Conservation (phyloP, 2,888 invertebrate genomes). For the Harpagoxenus sublaevis region DNA sequence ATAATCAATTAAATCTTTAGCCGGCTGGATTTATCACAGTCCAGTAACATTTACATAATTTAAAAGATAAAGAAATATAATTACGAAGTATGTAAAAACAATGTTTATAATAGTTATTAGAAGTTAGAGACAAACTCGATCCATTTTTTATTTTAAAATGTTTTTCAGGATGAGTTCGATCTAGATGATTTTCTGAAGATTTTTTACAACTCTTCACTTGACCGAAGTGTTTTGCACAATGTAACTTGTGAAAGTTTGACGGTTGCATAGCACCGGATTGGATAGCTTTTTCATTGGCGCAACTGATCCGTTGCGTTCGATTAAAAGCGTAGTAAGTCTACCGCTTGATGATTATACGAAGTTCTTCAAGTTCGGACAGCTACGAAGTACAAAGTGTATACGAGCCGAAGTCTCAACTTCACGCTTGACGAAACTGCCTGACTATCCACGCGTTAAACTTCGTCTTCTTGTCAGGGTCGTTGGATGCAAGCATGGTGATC, state of each 20-base stretch:
- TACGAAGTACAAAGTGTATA: slow-evolving; percentile 56
- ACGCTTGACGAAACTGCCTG: slow-evolving; percentile 68
- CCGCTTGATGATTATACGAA: background rate
- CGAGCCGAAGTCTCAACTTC: slow-evolving; percentile 62
- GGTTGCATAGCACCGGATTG: background rate
- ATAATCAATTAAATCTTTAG: background rate
- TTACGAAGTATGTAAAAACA: background rate
- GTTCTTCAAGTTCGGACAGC: slow-evolving; percentile 47
- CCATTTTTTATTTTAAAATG: background rate
- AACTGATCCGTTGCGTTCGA: slow-evolving; percentile 14
- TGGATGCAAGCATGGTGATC: slow-evolving; percentile 63
- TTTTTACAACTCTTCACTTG: background rate
- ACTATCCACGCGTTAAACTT: slow-evolving; percentile 70
- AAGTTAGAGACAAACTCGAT: background rate
- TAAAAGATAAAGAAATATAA: background rate
- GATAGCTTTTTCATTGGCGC: background rate
- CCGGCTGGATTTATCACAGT: background rate
- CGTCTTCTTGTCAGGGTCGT: slow-evolving; percentile 62
- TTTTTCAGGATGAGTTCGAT: background rate
- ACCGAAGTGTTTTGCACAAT: background rate
- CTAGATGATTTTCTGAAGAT: background rate
- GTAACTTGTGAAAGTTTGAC: slow-evolving; percentile 17
- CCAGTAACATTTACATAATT: background rate
- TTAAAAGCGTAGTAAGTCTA: slow-evolving; percentile 3
- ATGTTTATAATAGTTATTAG: background rate